These are phyloP conservation scores for Spilarctia lutea DNA, from an alignment of 2,888 invertebrate species.

Conservation along the genomic window DNA sequence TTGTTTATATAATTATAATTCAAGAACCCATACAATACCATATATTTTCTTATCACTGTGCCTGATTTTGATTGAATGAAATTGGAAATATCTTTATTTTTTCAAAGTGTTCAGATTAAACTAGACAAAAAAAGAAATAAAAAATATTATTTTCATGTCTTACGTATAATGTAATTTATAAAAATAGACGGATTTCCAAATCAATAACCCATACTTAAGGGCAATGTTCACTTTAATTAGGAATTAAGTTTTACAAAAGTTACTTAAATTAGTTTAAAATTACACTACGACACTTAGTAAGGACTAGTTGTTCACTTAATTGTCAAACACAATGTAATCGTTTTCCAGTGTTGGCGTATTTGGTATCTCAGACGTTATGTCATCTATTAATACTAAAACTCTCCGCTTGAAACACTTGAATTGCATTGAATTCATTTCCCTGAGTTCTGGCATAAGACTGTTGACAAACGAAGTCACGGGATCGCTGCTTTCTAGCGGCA, in stretches of 20 bases:
- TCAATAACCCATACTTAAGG: not conserved
- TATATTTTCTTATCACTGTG: too few species aligned
- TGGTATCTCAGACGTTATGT: constrained; percentile 40
- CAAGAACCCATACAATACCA: too few species aligned
- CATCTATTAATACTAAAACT: constrained; percentile 47
- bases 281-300: not conserved
- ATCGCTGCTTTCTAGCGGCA: constrained; percentile 17
- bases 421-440: constrained; percentile 51
- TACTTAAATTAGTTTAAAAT: not conserved
- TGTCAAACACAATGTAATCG: constrained; percentile 26
- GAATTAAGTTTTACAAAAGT: not conserved
- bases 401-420: constrained; percentile 54
- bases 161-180: not conserved
- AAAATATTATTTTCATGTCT: too few species aligned
- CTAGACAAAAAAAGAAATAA: too few species aligned
- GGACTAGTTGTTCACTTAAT: not conserved
- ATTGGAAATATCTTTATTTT: too few species aligned
- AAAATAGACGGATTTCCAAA: not conserved
- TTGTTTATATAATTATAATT: too few species aligned
- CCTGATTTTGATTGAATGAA: too few species aligned
- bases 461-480: constrained; percentile 44
- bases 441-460: constrained; percentile 53
- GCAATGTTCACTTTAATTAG: not conserved
- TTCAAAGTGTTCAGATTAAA: too few species aligned
- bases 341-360: constrained; percentile 13